phyloP scores from a whole-genome alignment of 1,140 invertebrate species.

The Nasonia longicornis region DNA sequence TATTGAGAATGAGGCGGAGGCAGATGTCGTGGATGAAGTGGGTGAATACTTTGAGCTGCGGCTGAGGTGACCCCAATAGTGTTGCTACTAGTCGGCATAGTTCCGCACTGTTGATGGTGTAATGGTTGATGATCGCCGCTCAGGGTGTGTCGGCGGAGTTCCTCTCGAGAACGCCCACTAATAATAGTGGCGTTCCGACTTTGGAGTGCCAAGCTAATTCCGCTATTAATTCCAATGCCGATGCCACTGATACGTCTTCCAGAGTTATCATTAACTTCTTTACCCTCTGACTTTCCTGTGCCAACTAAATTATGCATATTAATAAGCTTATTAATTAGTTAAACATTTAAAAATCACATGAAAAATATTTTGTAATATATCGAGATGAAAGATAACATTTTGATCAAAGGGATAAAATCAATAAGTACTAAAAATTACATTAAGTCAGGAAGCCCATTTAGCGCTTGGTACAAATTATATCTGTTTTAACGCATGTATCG shows the following conservation, averaged over 20 bases:
- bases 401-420: too few relatives aligned
- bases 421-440: too few relatives aligned
- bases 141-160: conserved; percentile 78
- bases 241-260: conserved; percentile 58
- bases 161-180: conserved; percentile 72
- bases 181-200: conserved; percentile 66
- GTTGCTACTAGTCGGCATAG: conserved; percentile 46
- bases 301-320: conserved; percentile 53
- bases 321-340: too few relatives aligned
- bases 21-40: conserved; percentile 71
- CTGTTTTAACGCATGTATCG: too few relatives aligned
- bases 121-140: conserved; percentile 74
- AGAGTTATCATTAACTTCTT: conserved; percentile 63
- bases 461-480: too few relatives aligned
- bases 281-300: conserved; percentile 62
- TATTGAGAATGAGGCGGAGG: conserved; percentile 70
- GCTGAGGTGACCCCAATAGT: conserved; percentile 66
- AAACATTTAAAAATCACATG: too few relatives aligned
- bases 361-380: too few relatives aligned
- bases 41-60: conserved; percentile 71
- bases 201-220: conserved; percentile 61
- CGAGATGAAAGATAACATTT: too few relatives aligned
- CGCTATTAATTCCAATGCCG: conserved; percentile 53
- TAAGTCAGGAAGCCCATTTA: too few relatives aligned
- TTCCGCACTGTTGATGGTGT: conserved; percentile 69